These are phyloP conservation scores for Myiagra hebetior DNA, from an alignment of 2,113 vertebrate species.

Conservation along the genomic window DNA sequence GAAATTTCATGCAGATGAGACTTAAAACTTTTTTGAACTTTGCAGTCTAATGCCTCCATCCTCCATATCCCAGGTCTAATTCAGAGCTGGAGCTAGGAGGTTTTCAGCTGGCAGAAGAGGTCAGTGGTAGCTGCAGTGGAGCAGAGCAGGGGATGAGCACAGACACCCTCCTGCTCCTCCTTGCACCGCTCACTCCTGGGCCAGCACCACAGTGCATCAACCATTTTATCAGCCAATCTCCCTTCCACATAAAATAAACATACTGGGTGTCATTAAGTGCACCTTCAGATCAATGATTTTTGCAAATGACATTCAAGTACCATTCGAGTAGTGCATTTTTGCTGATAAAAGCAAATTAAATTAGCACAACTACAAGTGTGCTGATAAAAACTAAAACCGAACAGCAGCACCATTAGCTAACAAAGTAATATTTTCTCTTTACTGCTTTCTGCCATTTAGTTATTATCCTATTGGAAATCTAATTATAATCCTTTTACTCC, in stretches of 20 bases:
- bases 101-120: background rate
- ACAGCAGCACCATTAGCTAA: constrained; percentile 81
- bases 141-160: background rate
- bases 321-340: constrained; percentile 69
- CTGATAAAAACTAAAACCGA: constrained; percentile 77
- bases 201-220: constrained; percentile 32
- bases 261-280: constrained; percentile 69
- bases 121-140: background rate
- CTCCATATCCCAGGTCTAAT: background rate
- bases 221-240: constrained; percentile 59
- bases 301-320: constrained; percentile 78
- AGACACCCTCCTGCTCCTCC: background rate
- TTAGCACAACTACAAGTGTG: constrained; percentile 75
- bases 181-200: background rate
- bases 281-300: constrained; percentile 79
- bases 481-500: constrained; percentile 91
- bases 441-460: constrained; percentile 84
- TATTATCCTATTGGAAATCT: constrained; percentile 89
- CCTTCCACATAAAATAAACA: constrained; percentile 72
- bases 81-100: background rate
- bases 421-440: constrained; percentile 85
- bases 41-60: background rate
- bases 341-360: constrained; percentile 82
- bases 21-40: background rate
- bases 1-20: background rate